Conservation (phyloP, 2,113 vertebrate genomes). For the Xenopus tropicalis region UCB_Xtro_10.0 CM004443.2:125306001-125306500, state of each 20-base stretch:
- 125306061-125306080: too few relatives aligned
- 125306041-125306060: too few relatives aligned
- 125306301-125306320: neutral
- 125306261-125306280: neutral
- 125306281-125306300: neutral
- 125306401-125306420: constrained; percentile 45
- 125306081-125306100: too few relatives aligned
- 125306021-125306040: neutral
- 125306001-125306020: too few relatives aligned
- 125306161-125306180: too few relatives aligned
- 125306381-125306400: constrained; percentile 51
- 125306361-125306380: constrained; percentile 47
- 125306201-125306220: too few relatives aligned
- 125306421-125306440: constrained; percentile 41
- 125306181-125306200: too few relatives aligned
- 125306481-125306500: neutral
- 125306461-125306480: constrained; percentile 9
- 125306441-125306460: constrained; percentile 9
- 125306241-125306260: too few relatives aligned
- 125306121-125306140: too few relatives aligned
- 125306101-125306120: too few relatives aligned
- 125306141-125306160: too few relatives aligned
- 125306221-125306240: too few relatives aligned
- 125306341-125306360: constrained; percentile 41
- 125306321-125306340: neutral